Percentiles rank a stretch among this genome's conserved stretches.
phyloP scores from a whole-genome alignment of 37 sponge, comb jelly and placozoan genomes.

The Geodia barretti region DNA sequence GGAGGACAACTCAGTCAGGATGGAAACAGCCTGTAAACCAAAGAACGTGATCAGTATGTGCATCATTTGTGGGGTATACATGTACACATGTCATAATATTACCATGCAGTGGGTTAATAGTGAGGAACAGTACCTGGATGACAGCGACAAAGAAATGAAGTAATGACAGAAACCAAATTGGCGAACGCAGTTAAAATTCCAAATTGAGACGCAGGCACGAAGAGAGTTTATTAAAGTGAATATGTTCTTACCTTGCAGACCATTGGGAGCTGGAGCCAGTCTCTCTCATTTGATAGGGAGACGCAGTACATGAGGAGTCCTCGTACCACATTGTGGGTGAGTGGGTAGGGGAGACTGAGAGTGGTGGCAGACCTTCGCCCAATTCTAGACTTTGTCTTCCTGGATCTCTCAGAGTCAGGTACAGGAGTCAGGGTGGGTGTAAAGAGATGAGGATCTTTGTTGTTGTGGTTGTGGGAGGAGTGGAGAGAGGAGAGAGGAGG shows the following conservation, averaged over 20 bases:
- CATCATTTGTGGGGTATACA: too few species aligned
- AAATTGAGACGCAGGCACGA: too few species aligned
- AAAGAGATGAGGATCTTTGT: neutral
- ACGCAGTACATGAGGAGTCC: slow-evolving; percentile 32
- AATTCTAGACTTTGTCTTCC: too few species aligned
- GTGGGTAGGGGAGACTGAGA: neutral
- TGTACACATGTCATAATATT: too few species aligned
- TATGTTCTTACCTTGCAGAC: slow-evolving; percentile 23
- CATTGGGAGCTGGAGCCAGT: slow-evolving; percentile 27
- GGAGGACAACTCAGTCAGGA: neutral
- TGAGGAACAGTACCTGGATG: too few species aligned
- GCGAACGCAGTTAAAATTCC: neutral
- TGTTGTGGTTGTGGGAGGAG: neutral
- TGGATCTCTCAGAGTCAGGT: too few species aligned
- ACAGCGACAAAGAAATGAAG: too few species aligned
- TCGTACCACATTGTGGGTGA: slow-evolving; percentile 13
- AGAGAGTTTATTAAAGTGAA: too few species aligned
- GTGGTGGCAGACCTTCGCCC: slow-evolving; percentile 1
- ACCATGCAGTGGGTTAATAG: too few species aligned
- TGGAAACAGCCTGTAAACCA: neutral
- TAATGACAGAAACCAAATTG: neutral
- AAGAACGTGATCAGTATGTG: too few species aligned
- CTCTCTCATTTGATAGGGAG: neutral
- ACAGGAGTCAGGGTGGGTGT: slow-evolving; percentile 1
- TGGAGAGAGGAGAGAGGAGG: slow-evolving; percentile 29